Evolutionary conservation across 1,140 invertebrate genomes (phyloP), one percentile per base, ranked within the genome.

Genomic region (Zaprionus davidi): DNA sequence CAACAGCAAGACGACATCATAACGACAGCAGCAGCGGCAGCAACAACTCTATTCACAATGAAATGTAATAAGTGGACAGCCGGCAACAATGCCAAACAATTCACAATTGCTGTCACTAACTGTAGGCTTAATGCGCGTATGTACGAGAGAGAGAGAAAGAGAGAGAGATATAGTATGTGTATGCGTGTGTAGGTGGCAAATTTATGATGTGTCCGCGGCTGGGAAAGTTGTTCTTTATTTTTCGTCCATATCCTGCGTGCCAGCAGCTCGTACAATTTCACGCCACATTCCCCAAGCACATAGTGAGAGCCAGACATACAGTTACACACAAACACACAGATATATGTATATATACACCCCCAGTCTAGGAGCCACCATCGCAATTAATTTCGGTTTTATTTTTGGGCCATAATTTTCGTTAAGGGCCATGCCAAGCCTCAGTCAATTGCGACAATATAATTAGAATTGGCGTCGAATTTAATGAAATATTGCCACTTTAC

Each of bases 51-150:
- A 66, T 49, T 79, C 64, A 85, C 49, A 68, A 65, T 76, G 73
- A 12, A 55, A 55, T 41, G 55, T 60, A 71, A 59, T 71, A 76
- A 71, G 68, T 65, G 55, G 49, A 49, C 51, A 60, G 62, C 5
- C 69, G 56, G 58, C 59, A 69, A 68, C 75, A 82, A 82, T 64
- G 71, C 38, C 66, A 71, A 69, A 79, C 76, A 86, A 79, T 79
- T 85, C 67, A 78, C 82, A 72, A 79, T 79, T 81, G 72, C 72
- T 56, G 64, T 63, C 80, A 76, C 76, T 68, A 79, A 82, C 58
- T 64, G 51, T 53, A 46, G 20, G 36, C 63, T 66, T 66, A 26
- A 34, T 24, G 36, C 17, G 26, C 31, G 34, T 49, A 24, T 28
- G 44, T 34, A 31, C 12, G 11, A 22, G 3, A 22, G 20, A 11